Percentiles rank a stretch among this genome's conserved stretches.
Conservation (phyloP, 2,888 invertebrate species). For the Oxycera nigricornis region DNA sequence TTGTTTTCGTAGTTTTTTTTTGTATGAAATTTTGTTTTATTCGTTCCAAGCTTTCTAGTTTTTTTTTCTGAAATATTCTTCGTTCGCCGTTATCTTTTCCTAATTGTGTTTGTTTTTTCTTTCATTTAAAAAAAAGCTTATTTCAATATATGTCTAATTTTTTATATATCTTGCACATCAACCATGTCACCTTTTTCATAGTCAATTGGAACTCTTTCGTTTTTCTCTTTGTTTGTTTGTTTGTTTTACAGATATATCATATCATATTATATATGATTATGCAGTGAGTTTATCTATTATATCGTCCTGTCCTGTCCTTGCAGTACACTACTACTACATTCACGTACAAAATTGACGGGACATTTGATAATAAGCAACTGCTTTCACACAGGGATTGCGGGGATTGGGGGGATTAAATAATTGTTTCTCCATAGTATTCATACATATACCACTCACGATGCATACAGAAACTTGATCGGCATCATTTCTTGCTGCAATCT, state of each 20-base stretch:
- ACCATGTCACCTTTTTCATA: no score
- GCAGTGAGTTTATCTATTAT: neutral
- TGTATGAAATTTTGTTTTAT: neutral
- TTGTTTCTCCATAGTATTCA: no score
- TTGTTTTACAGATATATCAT: slow-evolving; percentile 6
- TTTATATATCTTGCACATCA: no score
- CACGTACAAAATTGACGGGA: no score
- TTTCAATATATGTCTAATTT: neutral
- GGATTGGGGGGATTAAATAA: neutral
- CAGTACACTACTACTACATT: no score
- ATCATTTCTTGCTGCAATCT: no score
- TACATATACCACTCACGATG: no score
- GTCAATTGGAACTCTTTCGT: neutral
- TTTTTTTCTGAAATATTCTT: neutral
- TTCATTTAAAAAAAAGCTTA: neutral
- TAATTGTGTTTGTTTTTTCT: neutral
- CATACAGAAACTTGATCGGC: no score
- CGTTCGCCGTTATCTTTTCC: neutral
- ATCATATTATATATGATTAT: slow-evolving; percentile 4
- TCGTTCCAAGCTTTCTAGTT: neutral
- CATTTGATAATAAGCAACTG: neutral
- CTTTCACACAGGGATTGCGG: neutral
- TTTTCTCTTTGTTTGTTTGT: no score
- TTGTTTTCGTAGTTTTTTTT: neutral
- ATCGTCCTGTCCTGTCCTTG: no score